Evolutionary conservation across 2,888 invertebrate species (phyloP), one percentile per base, ranked within the genome.

Genomic region (Coenonympha glycerion): DNA sequence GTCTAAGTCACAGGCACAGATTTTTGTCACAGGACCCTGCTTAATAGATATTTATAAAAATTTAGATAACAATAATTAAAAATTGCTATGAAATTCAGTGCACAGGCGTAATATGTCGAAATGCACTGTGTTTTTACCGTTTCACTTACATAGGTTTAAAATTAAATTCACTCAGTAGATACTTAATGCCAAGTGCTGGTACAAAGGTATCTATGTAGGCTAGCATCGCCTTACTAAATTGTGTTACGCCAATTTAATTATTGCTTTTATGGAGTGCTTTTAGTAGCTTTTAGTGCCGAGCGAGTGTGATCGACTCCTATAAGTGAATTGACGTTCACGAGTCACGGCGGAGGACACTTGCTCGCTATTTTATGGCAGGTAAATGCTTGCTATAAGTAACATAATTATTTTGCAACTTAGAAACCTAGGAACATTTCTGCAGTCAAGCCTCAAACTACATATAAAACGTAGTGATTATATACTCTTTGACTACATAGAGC

Each of bases 261-360:
- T 87, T 86, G 87, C 87, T 87, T 87, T 87, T 85, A 87, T 83
- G 83, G 83, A 87, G 81, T 76, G 87, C 87, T 88, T 87, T 88
- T 87, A 88, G 87, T 79, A 85, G 87, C 87, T 87, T 87, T 87
- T 87, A 87, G 85, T 76, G 79, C 78, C 72, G 81, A 84, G 83
- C 77, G 84, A 79, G 67, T 69, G 74, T 83, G 82, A 86, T 86
- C 86, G 85, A 81, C 79, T 82, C 74, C 70, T 72, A 72, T 66
- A 85, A 85, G 82, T 86, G 84, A 85, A 84, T 85, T 85, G 85
- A 79, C 81, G 76, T 79, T 76, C 73, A 64, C 66, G 71, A 66
- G 78, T 76, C 73, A 64, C 66, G 70, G 66, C 65, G 65, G 69
- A 67, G 68, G 67, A 69, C 69, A 65, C 65, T 69, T 62, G 53